A percentile compares a stretch with the other conserved stretches of the same genome.
Conservation (phyloP, 2,797 vertebrate species). For the Columba guinea region DNA sequence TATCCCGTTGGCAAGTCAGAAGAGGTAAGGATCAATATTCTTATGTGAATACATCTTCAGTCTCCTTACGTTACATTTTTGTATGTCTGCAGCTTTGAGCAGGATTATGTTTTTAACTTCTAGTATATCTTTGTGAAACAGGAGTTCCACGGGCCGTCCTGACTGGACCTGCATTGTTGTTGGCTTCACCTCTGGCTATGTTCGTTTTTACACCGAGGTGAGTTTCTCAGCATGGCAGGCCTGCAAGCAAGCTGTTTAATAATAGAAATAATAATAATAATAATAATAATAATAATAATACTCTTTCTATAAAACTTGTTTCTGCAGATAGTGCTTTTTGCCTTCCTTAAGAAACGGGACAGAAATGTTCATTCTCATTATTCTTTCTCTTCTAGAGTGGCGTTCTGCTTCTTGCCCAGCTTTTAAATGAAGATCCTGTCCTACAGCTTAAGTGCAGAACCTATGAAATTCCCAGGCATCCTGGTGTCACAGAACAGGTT, state of each 20-base stretch:
- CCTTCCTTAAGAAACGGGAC: not conserved
- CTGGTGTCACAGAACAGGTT: conserved; percentile 96
- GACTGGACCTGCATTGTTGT: conserved; percentile 98
- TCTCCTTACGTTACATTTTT: not conserved
- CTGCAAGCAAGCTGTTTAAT: not conserved
- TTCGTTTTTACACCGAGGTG: conserved; percentile 99
- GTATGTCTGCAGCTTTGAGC: not conserved
- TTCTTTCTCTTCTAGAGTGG: conserved; percentile 82
- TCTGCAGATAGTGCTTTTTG: not conserved
- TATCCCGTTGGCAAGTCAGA: conserved; percentile 95
- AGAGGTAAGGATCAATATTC: conserved; percentile 83
- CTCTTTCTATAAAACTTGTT: not conserved
- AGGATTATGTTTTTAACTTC: not conserved
- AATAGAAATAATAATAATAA: no score
- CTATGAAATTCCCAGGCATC: conserved; percentile 95
- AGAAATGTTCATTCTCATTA: not conserved
- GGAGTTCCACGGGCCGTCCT: conserved; percentile 95
- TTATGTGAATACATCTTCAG: accelerated
- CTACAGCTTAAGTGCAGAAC: conserved; percentile 96
- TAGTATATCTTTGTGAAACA: conserved; percentile 57
- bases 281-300: no score
- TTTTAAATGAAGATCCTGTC: conserved; percentile 93
- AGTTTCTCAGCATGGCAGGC: not conserved
- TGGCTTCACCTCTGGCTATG: conserved; percentile 93
- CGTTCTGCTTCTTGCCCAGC: conserved; percentile 93